phyloP scores from a whole-genome alignment of 2,888 invertebrate genomes.

The Pogonocherus hispidulus region DNA sequence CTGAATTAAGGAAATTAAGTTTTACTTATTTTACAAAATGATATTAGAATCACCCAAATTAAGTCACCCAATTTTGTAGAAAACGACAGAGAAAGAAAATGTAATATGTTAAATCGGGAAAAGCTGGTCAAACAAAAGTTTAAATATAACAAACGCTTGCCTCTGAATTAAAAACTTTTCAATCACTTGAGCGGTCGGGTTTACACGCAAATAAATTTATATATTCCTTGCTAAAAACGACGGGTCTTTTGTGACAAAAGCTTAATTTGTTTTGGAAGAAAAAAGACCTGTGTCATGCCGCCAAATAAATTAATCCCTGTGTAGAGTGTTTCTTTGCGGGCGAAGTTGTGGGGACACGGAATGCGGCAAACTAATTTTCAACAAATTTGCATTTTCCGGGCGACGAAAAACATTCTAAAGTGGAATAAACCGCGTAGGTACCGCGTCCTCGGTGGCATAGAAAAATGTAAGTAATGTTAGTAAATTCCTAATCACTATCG shows the following conservation, averaged over 20 bases:
- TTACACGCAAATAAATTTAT: not conserved
- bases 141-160: not conserved
- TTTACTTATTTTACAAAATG: too few species aligned
- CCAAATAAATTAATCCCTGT: conserved; percentile 16
- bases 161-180: not conserved
- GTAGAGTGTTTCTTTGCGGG: conserved; percentile 11
- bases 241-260: not conserved
- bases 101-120: not conserved
- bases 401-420: not conserved
- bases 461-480: too few species aligned
- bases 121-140: not conserved
- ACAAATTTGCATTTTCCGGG: conserved; percentile 16
- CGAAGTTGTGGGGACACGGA: not conserved
- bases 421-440: too few species aligned
- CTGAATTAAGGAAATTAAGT: too few species aligned
- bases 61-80: too few species aligned
- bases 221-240: not conserved
- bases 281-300: not conserved
- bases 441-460: too few species aligned
- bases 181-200: not conserved
- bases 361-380: conserved; percentile 7
- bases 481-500: too few species aligned
- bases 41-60: too few species aligned
- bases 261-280: conserved; percentile 5
- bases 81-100: not conserved